Conservation (phyloP, 2,797 vertebrate species). For the Hyperoplus lanceolatus region DNA sequence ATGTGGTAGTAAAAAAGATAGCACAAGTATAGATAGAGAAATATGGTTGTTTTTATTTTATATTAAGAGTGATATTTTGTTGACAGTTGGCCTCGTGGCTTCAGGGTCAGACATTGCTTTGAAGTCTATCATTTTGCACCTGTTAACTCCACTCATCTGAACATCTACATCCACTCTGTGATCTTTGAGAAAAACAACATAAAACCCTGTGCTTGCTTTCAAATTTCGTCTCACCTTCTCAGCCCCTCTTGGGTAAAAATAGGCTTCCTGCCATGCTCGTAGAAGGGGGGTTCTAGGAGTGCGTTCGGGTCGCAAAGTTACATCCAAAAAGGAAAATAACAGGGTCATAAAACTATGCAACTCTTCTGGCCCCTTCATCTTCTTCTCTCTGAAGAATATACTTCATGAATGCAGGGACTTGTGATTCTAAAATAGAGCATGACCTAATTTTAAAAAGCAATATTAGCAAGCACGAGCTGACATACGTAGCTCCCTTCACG, state of each 20-base stretch:
- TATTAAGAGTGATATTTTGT: background rate
- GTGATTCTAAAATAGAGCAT: constrained; percentile 60
- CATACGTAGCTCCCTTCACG: constrained; percentile 15
- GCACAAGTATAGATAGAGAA: constrained; percentile 1
- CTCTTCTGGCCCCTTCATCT: constrained; percentile 34
- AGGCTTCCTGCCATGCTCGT: constrained; percentile 60
- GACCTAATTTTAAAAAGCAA: constrained; percentile 70
- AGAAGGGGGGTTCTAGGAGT: constrained; percentile 38
- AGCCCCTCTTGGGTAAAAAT: constrained; percentile 71
- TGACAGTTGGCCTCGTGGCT: background rate
- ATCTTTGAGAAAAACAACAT: constrained; percentile 5
- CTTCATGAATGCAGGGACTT: constrained; percentile 53
- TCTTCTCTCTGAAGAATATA: constrained; percentile 39
- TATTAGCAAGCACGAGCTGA: constrained; percentile 56
- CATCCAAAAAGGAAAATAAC: constrained; percentile 16
- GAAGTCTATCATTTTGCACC: background rate
- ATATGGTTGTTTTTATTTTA: background rate
- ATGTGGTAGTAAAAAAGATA: background rate
- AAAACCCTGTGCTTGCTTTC: constrained; percentile 33
- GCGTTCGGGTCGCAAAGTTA: constrained; percentile 22
- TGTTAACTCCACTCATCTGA: background rate
- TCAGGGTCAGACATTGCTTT: background rate
- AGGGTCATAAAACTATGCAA: constrained; percentile 77
- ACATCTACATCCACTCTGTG: constrained; percentile 5
- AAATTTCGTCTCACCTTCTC: constrained; percentile 49